Conservation (phyloP, 2,113 vertebrate species). For the Podarcis raffonei region DNA sequence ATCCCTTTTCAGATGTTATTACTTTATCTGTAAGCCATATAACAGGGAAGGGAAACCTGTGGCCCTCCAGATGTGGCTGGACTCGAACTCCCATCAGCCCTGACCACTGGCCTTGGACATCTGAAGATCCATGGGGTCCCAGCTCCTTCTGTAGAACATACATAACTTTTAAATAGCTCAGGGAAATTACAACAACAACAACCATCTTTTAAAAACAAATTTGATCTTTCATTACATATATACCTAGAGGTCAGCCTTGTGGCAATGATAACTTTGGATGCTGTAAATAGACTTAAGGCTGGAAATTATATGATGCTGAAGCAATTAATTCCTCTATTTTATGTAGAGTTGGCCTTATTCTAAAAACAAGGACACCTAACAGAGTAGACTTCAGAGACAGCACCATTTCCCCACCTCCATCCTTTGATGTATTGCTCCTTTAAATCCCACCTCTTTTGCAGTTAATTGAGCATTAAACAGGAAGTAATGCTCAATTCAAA, state of each 20-base stretch:
- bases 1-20: not conserved
- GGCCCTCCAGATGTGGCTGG: too few species aligned
- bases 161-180: not conserved
- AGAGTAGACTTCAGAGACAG: not conserved
- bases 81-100: too few species aligned
- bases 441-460: not conserved
- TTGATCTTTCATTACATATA: rapidly evolving
- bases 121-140: too few species aligned
- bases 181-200: not conserved
- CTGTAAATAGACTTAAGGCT: not conserved
- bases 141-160: too few species aligned
- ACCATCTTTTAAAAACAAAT: not conserved
- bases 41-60: too few species aligned
- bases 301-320: constrained; percentile 6
- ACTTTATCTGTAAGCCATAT: not conserved
- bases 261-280: not conserved
- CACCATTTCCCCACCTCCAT: not conserved
- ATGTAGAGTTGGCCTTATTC: not conserved
- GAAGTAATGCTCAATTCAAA: not conserved
- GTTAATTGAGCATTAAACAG: not conserved
- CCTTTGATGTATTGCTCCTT: not conserved
- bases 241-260: not conserved
- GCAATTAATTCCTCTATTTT: not conserved
- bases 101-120: too few species aligned
- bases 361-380: not conserved